Evolutionary conservation across 2,113 vertebrate species (phyloP).

Genomic region (Burhinus oedicnemus): DNA sequence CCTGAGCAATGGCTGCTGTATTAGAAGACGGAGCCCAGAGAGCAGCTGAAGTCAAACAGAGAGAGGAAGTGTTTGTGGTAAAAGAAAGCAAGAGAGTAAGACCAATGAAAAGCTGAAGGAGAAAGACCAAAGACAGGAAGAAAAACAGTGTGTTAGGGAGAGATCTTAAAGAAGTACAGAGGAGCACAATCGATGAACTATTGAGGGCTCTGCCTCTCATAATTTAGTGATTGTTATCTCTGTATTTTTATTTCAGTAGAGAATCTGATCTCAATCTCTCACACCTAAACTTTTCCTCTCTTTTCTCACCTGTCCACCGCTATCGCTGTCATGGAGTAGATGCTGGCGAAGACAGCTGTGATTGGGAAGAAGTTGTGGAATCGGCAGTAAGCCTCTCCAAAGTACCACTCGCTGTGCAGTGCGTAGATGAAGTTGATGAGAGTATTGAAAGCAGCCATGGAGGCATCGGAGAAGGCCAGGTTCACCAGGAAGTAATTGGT

Average conservation of each 20-base stretch:
- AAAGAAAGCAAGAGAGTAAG: not conserved
- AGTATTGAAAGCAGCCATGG: slow-evolving; percentile 96
- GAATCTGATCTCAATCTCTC: not conserved
- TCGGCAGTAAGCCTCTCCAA: slow-evolving; percentile 93
- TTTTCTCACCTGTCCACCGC: slow-evolving; percentile 93
- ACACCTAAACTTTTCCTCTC: not conserved
- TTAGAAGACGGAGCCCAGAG: not conserved
- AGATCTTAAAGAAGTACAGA: not conserved
- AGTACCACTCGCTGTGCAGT: slow-evolving; percentile 94
- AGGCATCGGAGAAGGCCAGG: slow-evolving; percentile 94
- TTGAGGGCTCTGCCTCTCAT: not conserved
- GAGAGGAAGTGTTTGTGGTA: not conserved
- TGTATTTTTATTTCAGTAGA: not conserved
- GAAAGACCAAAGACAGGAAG: not conserved
- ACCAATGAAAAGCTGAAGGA: not conserved
- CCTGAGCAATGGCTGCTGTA: not conserved
- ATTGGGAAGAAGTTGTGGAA: slow-evolving; percentile 99
- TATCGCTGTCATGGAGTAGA: slow-evolving; percentile 98
- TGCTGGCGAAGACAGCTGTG: slow-evolving; percentile 95
- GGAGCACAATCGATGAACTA: not conserved
- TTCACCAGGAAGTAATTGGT: slow-evolving; percentile 96
- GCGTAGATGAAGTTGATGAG: slow-evolving; percentile 95
- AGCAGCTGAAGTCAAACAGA: not conserved
- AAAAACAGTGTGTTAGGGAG: not conserved
- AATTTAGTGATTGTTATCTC: not conserved